These are phyloP conservation scores for Panagrolaimus sp. DNA, from an alignment of 1,140 invertebrate genomes.

Conservation along the genomic window DNA sequence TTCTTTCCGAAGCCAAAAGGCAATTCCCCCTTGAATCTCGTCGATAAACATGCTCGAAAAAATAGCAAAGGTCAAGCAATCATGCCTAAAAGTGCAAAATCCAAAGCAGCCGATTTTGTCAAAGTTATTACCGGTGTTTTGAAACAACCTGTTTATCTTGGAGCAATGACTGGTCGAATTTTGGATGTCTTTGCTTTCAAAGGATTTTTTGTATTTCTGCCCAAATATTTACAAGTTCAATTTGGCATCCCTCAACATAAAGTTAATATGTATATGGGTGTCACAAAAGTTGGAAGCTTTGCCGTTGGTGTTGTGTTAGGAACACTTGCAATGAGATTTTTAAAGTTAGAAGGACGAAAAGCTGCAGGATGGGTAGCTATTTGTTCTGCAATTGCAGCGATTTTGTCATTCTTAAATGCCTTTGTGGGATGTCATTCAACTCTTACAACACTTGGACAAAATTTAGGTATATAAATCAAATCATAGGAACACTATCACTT, in stretches of 20 bases:
- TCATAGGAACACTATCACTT: too few relatives aligned
- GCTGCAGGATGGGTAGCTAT: slow-evolving; percentile 49
- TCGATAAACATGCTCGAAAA: background rate
- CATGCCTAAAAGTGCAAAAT: background rate
- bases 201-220: slow-evolving; percentile 56
- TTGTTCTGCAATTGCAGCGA: slow-evolving; percentile 37
- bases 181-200: slow-evolving; percentile 55
- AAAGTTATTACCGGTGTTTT: slow-evolving; percentile 16
- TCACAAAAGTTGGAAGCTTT: slow-evolving; percentile 53
- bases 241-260: slow-evolving; percentile 57
- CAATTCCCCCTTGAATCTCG: background rate
- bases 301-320: slow-evolving; percentile 38
- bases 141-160: slow-evolving; percentile 39
- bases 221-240: slow-evolving; percentile 57
- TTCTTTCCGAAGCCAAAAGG: slow-evolving; percentile 45
- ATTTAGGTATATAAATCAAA: too few relatives aligned
- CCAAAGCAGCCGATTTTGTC: slow-evolving; percentile 27
- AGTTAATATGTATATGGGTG: slow-evolving; percentile 53
- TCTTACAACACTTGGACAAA: slow-evolving; percentile 36
- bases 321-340: slow-evolving; percentile 38
- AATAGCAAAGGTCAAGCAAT: background rate
- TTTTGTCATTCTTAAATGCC: slow-evolving; percentile 42
- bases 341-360: slow-evolving; percentile 50
- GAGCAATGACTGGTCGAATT: slow-evolving; percentile 45
- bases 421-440: slow-evolving; percentile 51